These are phyloP conservation scores for Peucedramus taeniatus DNA, from an alignment of 2,113 vertebrate genomes.

Conservation along the genomic window DNA sequence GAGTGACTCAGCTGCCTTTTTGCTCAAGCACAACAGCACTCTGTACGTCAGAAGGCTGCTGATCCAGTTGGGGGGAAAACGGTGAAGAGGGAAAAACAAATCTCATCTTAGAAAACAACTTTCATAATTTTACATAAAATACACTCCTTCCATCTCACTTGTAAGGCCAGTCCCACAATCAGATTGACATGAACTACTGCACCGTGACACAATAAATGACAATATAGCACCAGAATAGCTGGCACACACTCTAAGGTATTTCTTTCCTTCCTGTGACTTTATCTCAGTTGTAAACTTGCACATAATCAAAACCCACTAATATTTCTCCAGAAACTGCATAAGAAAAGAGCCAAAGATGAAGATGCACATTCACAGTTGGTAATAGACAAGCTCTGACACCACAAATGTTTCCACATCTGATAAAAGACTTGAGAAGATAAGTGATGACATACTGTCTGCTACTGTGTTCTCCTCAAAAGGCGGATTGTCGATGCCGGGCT, in stretches of 20 bases:
- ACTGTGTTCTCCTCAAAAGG: slow-evolving; percentile 88
- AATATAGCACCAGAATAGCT: background rate
- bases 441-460: slow-evolving; percentile 83
- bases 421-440: background rate
- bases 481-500: slow-evolving; percentile 87
- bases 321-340: background rate
- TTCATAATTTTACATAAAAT: background rate
- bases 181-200: background rate
- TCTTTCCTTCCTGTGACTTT: background rate
- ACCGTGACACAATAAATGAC: background rate
- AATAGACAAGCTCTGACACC: background rate
- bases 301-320: background rate
- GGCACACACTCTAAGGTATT: background rate
- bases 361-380: background rate
- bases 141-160: background rate
- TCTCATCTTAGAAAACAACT: background rate
- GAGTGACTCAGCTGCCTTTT: slow-evolving; percentile 74
- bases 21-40: slow-evolving; percentile 60
- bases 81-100: background rate
- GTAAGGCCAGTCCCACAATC: background rate
- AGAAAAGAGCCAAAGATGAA: background rate
- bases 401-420: background rate
- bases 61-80: background rate
- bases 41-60: slow-evolving; percentile 63
- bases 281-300: background rate